Evolutionary conservation across 2,113 vertebrate species (phyloP), one percentile per base, ranked within the genome.

Genomic region (Syrrhaptes paradoxus): DNA sequence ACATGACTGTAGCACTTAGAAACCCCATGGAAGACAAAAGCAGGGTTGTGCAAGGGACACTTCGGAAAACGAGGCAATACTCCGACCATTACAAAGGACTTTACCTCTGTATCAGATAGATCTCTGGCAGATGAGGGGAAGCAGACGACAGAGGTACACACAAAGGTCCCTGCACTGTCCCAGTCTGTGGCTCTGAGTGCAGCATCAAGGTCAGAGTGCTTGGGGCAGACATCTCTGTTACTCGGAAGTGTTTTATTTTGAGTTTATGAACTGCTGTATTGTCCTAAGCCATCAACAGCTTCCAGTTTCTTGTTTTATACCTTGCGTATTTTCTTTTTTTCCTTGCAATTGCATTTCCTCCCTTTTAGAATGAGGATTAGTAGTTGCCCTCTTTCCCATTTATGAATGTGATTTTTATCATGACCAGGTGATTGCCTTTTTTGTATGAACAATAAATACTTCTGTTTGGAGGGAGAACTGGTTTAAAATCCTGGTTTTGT

Each of bases 31-130:
- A 88, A 84, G 34, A 51, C 17, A 90, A 83, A 92, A 55, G 17
- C 48, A 46, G 45, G 4, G 5, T 11, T 70, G 34, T 63, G 26
- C 55, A 63, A 71, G 34, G 11, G 12, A 45, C 13, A 17, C 9
- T 36, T 58, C 0, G 0, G 54, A 70, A 79, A 78, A 54, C 10
- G 14, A 45, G 17, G 11, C 0, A 1, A 22, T 15, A 14, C 2
- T 10, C 17, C 80, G 22, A 14, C 38, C 28, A 12, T 31, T 17
- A 15, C 28, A 52, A 68, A 85, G 26, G n/a, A 26, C 43, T 87
- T 61, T 5, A 24, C 7, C 24, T 51, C 14, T 16, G 17, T 2
- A 28, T 52, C 48, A 54, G 43, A 8, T 21, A 78, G 81, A 63
- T 1, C 18, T 20, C 28, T 9, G 22, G 48, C 46, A 89, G n/a